Percentiles rank a stretch among this genome's conserved stretches.
Evolutionary conservation across 2,888 invertebrate species (phyloP).

Genomic region (Nemapogon koenigi): DNA sequence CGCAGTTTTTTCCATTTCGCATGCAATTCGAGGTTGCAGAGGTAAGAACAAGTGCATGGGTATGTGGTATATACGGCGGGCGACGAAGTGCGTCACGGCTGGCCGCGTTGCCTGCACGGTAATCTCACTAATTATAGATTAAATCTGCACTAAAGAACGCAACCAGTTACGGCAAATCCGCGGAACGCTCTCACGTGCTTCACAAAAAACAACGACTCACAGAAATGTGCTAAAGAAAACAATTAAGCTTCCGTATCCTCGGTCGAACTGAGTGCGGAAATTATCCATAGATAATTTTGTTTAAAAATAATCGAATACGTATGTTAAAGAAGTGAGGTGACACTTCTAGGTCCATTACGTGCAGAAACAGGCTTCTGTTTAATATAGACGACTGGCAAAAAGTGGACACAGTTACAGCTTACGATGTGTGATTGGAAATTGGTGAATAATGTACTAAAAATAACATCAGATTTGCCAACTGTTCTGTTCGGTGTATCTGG

Average conservation of each 20-base stretch:
- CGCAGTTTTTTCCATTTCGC: too few relatives aligned
- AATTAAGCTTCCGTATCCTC: constrained; percentile 30
- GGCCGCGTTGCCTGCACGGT: constrained; percentile 23
- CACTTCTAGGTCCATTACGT: too few relatives aligned
- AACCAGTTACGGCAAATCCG: constrained; percentile 29
- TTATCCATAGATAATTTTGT: too few relatives aligned
- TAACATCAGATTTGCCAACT: too few relatives aligned
- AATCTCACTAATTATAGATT: constrained; percentile 45
- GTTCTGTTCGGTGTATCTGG: too few relatives aligned
- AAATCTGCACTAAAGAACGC: constrained; percentile 35
- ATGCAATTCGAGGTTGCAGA: constrained; percentile 22
- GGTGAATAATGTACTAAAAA: too few relatives aligned
- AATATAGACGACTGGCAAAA: too few relatives aligned
- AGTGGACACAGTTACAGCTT: too few relatives aligned
- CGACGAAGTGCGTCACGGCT: constrained; percentile 25
- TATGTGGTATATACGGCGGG: constrained; percentile 14
- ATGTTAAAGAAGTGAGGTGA: too few relatives aligned
- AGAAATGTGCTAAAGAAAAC: constrained; percentile 26
- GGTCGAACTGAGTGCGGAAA: constrained; percentile 12
- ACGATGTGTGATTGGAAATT: too few relatives aligned
- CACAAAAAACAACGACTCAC: constrained; percentile 23
- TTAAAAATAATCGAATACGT: too few relatives aligned
- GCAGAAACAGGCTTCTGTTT: too few relatives aligned
- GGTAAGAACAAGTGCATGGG: constrained; percentile 18
- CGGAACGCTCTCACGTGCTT: constrained; percentile 34